phyloP scores from a whole-genome alignment of 2,797 vertebrate species.

The Arnoldichthys spilopterus region DNA sequence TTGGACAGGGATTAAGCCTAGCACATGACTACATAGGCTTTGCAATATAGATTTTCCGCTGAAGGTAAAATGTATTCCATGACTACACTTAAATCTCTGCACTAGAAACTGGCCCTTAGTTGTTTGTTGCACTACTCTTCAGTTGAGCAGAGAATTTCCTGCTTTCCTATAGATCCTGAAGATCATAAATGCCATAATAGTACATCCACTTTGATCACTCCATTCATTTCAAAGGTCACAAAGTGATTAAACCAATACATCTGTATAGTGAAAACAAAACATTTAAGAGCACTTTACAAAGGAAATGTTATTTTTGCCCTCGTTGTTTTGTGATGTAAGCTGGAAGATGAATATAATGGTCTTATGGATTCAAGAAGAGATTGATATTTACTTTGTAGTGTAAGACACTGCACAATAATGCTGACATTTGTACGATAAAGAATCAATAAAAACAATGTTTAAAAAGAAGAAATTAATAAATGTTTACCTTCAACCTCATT shows the following conservation, averaged over 20 bases:
- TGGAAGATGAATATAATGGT: background rate
- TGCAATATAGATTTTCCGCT: too few relatives aligned
- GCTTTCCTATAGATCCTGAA: background rate
- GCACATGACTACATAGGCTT: background rate
- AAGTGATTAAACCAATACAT: background rate
- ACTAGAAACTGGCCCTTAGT: background rate
- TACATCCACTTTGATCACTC: background rate
- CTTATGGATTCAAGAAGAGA: background rate
- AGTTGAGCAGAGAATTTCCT: background rate
- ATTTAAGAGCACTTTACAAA: background rate
- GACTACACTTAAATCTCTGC: too few relatives aligned
- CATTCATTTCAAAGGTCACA: background rate
- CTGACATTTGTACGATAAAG: too few relatives aligned
- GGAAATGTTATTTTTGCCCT: background rate
- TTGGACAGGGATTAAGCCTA: background rate
- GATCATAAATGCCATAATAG: background rate
- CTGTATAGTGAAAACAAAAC: background rate
- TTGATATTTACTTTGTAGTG: too few relatives aligned
- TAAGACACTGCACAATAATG: too few relatives aligned
- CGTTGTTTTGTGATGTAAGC: background rate
- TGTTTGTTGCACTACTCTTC: constrained; percentile 4
- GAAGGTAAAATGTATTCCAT: too few relatives aligned
- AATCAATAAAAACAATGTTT: too few relatives aligned
- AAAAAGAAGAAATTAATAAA: background rate
- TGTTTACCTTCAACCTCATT: background rate